Base-by-base conservation (phyloP, 2,113 vertebrate species). In the Engraulis encrasicolus region DNA sequence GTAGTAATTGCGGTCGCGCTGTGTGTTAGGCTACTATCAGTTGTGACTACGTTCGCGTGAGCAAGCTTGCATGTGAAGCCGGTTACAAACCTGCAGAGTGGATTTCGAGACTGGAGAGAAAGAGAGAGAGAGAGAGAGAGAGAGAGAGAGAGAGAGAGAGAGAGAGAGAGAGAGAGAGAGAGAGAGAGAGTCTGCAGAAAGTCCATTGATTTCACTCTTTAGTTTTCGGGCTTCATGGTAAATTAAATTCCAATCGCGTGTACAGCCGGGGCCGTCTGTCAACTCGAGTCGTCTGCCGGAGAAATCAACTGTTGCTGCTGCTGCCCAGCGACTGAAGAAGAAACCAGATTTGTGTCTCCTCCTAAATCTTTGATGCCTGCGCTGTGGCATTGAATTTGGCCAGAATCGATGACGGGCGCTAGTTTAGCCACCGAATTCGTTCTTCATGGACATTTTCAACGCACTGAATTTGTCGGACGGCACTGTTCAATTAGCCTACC, bases 271-370 rank as follows among this genome's bases (percentile, higher is more conserved):
- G 84, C 85, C 49, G 84, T 74, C 81, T 84, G 81, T 82, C 86
- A 83, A 79, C 36, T 86, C 86, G 84, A 79, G 45, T 86, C 86
- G 84, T 91, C 89, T 88, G 92, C 91, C 91, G 90, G 74, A 87
- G 1, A 89, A 90, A 92, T 94, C 94, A 95, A 93, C 94, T 94
- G 94, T 95, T 95, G 94, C 93, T 95, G 91, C 93, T 95, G 91
- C 92, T 81, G 88, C 89, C 85, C 90, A 88, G 78, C 84, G 85
- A 85, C 85, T 85, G 15, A 84, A 87, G 38, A 86, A n/a, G 85
- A 90, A 74, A 52, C 40, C 52, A 54, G 87, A 84, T 90, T 82
- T 85, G n/a, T n/a, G n/a, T n/a, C n/a, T 85, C 31, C 58, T 14
- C 31, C 83, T 85, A 90, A 89, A 89, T 85, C 52, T 87, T 90